Evolutionary conservation across 2,113 vertebrate species (phyloP).

Genomic region (Dipodomys ordii): DNA sequence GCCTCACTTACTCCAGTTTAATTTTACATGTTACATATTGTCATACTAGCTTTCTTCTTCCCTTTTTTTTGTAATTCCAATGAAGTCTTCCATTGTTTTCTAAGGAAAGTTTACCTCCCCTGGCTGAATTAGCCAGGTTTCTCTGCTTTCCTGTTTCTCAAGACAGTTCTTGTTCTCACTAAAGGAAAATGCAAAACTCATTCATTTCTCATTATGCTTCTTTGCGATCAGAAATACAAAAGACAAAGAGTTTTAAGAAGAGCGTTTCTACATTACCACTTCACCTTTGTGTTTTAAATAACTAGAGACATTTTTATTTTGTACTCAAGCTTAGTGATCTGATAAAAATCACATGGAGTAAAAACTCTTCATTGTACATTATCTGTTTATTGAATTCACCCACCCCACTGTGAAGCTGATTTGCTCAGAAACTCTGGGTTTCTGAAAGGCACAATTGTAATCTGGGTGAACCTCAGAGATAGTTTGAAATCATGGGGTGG

Average conservation of each 20-base stretch:
- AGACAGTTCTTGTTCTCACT: background rate
- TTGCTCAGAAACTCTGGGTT: background rate
- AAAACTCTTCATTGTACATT: conserved; percentile 1
- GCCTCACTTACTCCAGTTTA: background rate
- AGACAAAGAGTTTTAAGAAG: background rate
- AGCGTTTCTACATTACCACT: conserved; percentile 60
- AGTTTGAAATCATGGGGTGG: background rate
- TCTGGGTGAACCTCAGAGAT: background rate
- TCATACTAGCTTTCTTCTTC: background rate
- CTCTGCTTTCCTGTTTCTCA: conserved; percentile 39
- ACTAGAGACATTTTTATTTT: background rate
- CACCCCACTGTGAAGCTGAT: background rate
- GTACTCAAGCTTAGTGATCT: background rate
- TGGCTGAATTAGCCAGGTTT: conserved; percentile 9
- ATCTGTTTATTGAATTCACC: conserved; percentile 45
- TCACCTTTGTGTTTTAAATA: conserved; percentile 28
- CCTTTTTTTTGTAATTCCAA: conserved; percentile 56
- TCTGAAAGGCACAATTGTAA: conserved; percentile 33
- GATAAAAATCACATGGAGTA: conserved; percentile 30
- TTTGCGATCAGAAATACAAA: conserved; percentile 19
- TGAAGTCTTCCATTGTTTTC: conserved; percentile 31
- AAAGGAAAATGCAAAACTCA: conserved; percentile 7
- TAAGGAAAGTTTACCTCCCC: background rate
- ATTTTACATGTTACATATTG: background rate
- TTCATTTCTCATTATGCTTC: conserved; percentile 18